These are phyloP conservation scores for Zeus faber DNA, from an alignment of 2,113 vertebrate species.

Conservation along the genomic window DNA sequence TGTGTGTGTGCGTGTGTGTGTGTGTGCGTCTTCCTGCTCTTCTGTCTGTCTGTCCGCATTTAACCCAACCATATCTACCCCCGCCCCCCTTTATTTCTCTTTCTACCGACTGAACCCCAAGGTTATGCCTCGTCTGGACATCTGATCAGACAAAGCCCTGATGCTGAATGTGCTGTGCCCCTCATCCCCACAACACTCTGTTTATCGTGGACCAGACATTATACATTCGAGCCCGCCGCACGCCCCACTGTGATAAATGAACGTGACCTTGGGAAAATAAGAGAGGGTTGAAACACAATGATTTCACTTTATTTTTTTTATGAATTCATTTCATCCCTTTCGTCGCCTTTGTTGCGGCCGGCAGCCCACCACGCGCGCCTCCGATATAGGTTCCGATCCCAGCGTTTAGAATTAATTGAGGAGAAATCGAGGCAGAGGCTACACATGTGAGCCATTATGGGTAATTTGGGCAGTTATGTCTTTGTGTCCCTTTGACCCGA, in stretches of 20 bases:
- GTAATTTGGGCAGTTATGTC: constrained; percentile 71
- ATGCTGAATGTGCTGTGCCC: constrained; percentile 59
- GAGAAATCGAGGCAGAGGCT: constrained; percentile 46
- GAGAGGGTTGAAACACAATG: constrained; percentile 63
- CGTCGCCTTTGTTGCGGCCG: constrained; percentile 32
- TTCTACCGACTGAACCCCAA: constrained; percentile 60
- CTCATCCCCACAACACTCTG: constrained; percentile 50
- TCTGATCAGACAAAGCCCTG: constrained; percentile 68
- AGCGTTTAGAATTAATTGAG: constrained; percentile 59
- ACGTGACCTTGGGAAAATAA: constrained; percentile 73
- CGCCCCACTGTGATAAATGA: constrained; percentile 69
- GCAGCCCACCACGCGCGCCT: constrained; percentile 20
- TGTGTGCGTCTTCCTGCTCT: constrained; percentile 32
- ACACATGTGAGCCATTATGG: constrained; percentile 73
- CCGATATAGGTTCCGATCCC: constrained; percentile 52
- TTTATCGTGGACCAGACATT: constrained; percentile 62
- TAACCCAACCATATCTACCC: constrained; percentile 26
- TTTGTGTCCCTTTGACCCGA: constrained; percentile 71
- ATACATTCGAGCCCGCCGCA: constrained; percentile 61
- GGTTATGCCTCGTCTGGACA: constrained; percentile 74
- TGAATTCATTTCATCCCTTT: constrained; percentile 55
- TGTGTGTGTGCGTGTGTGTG: constrained; percentile 27
- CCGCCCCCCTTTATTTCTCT: no score
- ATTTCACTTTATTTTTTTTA: constrained; percentile 53
- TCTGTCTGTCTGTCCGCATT: constrained; percentile 1